Percentiles rank a stretch among this genome's conserved stretches.
These are phyloP conservation scores for Australoheros scitulus DNA, from an alignment of 2,113 vertebrate genomes.

Conservation along the genomic window DNA sequence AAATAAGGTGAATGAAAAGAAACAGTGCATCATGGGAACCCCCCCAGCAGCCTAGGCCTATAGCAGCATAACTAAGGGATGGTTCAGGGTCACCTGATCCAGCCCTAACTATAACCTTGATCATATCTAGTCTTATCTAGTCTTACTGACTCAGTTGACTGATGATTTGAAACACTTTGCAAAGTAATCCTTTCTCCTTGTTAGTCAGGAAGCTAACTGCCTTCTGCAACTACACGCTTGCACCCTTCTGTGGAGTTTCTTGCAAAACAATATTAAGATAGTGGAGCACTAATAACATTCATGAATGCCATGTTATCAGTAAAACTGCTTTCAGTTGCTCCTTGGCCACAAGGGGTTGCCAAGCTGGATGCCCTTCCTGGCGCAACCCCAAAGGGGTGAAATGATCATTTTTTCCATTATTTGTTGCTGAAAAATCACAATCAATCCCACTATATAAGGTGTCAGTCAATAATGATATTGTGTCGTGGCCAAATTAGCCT, in stretches of 20 bases:
- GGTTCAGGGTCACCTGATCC: too few species aligned
- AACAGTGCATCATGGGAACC: too few species aligned
- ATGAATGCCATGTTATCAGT: neutral
- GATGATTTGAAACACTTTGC: too few species aligned
- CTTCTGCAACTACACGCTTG: neutral
- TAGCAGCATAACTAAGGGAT: too few species aligned
- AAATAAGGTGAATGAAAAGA: too few species aligned
- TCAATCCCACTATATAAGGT: neutral
- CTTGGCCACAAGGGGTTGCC: neutral
- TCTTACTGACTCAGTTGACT: too few species aligned
- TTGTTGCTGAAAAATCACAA: too few species aligned
- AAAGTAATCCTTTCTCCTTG: too few species aligned
- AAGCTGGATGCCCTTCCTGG: neutral
- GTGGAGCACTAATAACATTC: neutral
- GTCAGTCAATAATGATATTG: neutral
- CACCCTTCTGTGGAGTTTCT: neutral
- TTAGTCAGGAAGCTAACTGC: neutral
- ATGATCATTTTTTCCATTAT: too few species aligned
- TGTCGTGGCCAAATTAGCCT: neutral
- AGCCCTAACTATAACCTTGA: too few species aligned
- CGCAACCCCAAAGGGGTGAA: neutral
- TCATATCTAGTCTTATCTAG: too few species aligned
- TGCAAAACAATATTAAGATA: neutral
- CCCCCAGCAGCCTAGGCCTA: too few species aligned
- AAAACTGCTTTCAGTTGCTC: neutral